phyloP scores from a whole-genome alignment of 2,888 invertebrate species.

The Meganola albula region DNA sequence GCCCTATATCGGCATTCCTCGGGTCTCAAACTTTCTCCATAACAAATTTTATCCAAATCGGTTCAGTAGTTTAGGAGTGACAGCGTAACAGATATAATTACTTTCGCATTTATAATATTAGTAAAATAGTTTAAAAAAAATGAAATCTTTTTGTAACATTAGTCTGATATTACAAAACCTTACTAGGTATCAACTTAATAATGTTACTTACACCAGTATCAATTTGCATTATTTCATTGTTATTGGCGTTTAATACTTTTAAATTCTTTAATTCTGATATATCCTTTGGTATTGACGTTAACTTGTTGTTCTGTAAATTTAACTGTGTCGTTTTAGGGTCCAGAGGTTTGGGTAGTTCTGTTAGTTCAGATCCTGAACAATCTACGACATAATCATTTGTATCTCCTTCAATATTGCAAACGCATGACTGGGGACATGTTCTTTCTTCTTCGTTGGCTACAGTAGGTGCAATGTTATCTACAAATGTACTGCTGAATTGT shows the following conservation, averaged over 20 bases:
- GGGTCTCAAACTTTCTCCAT: too few relatives aligned
- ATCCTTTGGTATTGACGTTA: constrained; percentile 58
- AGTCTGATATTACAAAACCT: too few relatives aligned
- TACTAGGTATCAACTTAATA: too few relatives aligned
- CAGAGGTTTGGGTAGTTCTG: constrained; percentile 63
- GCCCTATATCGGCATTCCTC: too few relatives aligned
- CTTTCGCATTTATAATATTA: too few relatives aligned
- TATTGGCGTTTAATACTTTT: constrained; percentile 51
- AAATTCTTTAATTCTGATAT: constrained; percentile 52
- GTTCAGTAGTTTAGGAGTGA: too few relatives aligned
- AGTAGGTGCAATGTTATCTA: constrained; percentile 25
- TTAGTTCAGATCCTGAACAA: constrained; percentile 69
- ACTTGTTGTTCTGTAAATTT: constrained; percentile 60
- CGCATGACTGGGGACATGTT: constrained; percentile 52
- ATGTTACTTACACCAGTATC: constrained; percentile 58
- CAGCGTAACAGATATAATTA: too few relatives aligned
- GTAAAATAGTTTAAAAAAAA: too few relatives aligned
- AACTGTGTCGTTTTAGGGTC: constrained; percentile 53
- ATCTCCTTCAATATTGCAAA: constrained; percentile 55
- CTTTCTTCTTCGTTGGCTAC: constrained; percentile 22
- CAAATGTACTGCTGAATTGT: constrained; percentile 26
- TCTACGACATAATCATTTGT: constrained; percentile 51
- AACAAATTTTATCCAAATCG: too few relatives aligned
- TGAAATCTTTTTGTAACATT: too few relatives aligned
- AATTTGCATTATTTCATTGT: constrained; percentile 57